Evolutionary conservation across 2,113 vertebrate species (phyloP).

Genomic region (Brevimyrus niger): DNA sequence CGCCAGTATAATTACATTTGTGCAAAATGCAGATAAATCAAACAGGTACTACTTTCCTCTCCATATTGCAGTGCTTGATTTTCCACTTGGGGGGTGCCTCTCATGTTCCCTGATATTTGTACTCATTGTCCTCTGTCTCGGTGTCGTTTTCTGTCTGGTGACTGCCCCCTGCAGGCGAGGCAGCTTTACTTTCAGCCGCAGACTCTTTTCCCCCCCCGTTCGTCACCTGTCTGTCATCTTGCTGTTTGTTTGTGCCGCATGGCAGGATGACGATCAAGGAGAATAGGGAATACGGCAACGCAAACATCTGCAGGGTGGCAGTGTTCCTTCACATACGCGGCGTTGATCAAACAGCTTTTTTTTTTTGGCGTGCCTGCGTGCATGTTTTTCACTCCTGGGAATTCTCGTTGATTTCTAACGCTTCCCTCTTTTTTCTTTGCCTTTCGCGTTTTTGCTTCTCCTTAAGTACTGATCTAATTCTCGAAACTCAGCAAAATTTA

Average conservation of each 20-base stretch:
- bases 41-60: background rate
- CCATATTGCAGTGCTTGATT: background rate
- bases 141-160: conserved; percentile 6
- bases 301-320: background rate
- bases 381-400: background rate
- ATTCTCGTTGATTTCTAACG: background rate
- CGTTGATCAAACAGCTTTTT: background rate
- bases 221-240: background rate
- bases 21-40: background rate
- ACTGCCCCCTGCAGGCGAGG: conserved; percentile 8
- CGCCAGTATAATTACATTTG: background rate
- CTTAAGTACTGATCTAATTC: background rate
- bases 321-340: background rate
- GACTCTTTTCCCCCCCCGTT: background rate
- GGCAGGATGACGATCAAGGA: background rate
- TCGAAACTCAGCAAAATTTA: conserved; percentile 10
- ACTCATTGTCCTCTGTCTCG: conserved; percentile 4
- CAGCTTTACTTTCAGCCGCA: conserved; percentile 4
- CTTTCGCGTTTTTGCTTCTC: background rate
- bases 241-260: background rate
- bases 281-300: background rate
- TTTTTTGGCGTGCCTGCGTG: background rate
- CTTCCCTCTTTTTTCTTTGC: conserved; percentile 21
- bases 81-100: background rate
- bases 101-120: background rate